A percentile compares a stretch with the other conserved stretches of the same genome.
Evolutionary conservation across 1,140 invertebrate genomes (phyloP).

Genomic region (Ooceraea biroi): DNA sequence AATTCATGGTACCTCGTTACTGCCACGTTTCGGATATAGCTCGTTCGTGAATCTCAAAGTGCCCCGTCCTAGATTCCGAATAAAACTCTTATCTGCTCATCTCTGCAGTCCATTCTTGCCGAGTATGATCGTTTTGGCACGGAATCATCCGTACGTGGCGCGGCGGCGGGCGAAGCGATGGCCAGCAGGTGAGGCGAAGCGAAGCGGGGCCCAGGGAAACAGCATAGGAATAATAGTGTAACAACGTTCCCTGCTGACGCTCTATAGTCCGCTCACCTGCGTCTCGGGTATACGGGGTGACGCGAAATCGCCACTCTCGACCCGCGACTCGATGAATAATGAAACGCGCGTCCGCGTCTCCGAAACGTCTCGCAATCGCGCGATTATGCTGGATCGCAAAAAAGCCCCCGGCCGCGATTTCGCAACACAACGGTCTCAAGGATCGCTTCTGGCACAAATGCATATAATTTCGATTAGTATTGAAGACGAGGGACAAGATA

Average conservation of each 20-base stretch:
- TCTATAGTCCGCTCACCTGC: conserved; percentile 81
- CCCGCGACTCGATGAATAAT: not conserved
- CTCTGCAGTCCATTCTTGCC: conserved; percentile 17
- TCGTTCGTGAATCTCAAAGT: conserved; percentile 9
- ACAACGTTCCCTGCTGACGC: conserved; percentile 80
- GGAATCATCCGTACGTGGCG: conserved; percentile 54
- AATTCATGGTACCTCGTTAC: conserved; percentile 26
- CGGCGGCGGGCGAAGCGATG: conserved; percentile 42
- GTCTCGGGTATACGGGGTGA: conserved; percentile 77
- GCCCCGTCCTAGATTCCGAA: conserved; percentile 36
- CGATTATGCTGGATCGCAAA: not conserved
- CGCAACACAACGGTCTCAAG: not conserved
- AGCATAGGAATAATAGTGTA: conserved; percentile 81
- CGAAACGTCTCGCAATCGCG: not conserved
- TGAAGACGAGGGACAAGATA: not conserved
- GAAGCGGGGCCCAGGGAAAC: conserved; percentile 76
- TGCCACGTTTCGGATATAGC: not conserved
- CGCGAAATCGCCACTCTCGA: conserved; percentile 41
- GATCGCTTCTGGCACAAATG: not conserved
- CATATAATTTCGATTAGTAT: not conserved
- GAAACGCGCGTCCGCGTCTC: no score
- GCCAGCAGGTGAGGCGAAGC: conserved; percentile 78
- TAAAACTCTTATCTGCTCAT: conserved; percentile 42
- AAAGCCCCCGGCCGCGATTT: not conserved
- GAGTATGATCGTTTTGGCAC: conserved; percentile 54